Evolutionary conservation across 2,113 vertebrate species (phyloP), one percentile per base, ranked within the genome.

Genomic region (Eonycteris spelaea): DNA sequence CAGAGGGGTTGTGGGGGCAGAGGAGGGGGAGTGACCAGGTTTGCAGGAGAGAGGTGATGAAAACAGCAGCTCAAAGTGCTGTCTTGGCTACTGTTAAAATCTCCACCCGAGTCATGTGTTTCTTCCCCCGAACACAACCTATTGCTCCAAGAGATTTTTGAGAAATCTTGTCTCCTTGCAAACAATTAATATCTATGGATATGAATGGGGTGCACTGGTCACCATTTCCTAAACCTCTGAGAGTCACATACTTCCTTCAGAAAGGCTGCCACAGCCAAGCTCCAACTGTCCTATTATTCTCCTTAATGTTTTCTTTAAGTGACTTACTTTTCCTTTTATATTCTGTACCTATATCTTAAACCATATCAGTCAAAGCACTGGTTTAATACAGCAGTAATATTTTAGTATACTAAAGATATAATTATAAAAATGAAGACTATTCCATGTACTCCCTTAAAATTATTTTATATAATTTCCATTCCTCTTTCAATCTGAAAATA

Each of bases 401-500:
- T 84, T 67, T 90, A 80, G 40, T 51, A 67, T 65, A 21, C 45
- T 90, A 87, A 91, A 90, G 51, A 61, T 16, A 75, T 1, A 51
- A 33, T 65, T 45, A 61, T 45, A 5, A 18, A 85, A 94, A 92
- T 38, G 57, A 73, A 91, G 35, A 59, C 22, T 83, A 74, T 86
- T 18, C 30, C 7, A 80, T 43, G 15, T 33, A 82, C 10, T 11
- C 6, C 9, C n/a, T 79, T 86, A 83, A 96, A 89, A 83, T 84
- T 61, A 86, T 5, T 63, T 90, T 48, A 73, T 40, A 43, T 57
- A 48, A 85, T 53, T 95, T n/a, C 1, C 7, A 28, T 22, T 51
- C 7, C 16, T 75, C 67, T 91, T 89, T 87, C n/a, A 87, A 55
- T 53, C 70, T 90, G 53, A 95, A 94, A 84, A 82, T 80, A 51